Percentiles rank a stretch among this genome's conserved stretches.
These are phyloP conservation scores for Mormyrops boulengeri DNA, from an alignment of 2,797 vertebrate species.

Conservation along the genomic window DNA sequence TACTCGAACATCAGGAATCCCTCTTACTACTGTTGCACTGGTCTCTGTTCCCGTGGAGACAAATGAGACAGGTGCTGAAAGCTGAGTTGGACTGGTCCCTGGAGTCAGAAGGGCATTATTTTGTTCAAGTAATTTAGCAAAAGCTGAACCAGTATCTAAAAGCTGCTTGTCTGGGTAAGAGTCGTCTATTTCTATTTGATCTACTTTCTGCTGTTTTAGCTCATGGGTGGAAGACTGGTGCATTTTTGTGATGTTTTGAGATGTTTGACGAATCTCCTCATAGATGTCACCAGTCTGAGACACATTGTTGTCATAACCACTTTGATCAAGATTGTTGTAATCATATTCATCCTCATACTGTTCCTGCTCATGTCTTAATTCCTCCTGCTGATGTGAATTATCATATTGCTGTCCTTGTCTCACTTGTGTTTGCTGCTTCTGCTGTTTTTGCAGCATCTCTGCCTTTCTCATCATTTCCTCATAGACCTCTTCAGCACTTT, in stretches of 20 bases:
- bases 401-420: constrained; percentile 52
- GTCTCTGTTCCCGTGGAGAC: constrained; percentile 51
- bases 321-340: constrained; percentile 49
- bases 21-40: constrained; percentile 63
- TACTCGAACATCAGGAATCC: constrained; percentile 76
- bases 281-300: constrained; percentile 73
- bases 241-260: constrained; percentile 73
- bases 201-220: constrained; percentile 57
- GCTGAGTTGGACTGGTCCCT: constrained; percentile 91
- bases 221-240: constrained; percentile 33
- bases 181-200: constrained; percentile 65
- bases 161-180: constrained; percentile 70
- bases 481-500: constrained; percentile 97
- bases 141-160: constrained; percentile 74
- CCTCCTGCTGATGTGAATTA: constrained; percentile 51
- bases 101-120: constrained; percentile 75
- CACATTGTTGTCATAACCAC: constrained; percentile 61
- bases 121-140: constrained; percentile 64
- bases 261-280: constrained; percentile 83
- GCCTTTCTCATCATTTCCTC: constrained; percentile 99
- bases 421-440: constrained; percentile 52
- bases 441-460: constrained; percentile 83
- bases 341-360: constrained; percentile 53
- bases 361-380: constrained; percentile 65
- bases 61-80: constrained; percentile 82